phyloP scores from a whole-genome alignment of 92 coral and sea anemone genomes.

The Heteractis magnifica region DNA sequence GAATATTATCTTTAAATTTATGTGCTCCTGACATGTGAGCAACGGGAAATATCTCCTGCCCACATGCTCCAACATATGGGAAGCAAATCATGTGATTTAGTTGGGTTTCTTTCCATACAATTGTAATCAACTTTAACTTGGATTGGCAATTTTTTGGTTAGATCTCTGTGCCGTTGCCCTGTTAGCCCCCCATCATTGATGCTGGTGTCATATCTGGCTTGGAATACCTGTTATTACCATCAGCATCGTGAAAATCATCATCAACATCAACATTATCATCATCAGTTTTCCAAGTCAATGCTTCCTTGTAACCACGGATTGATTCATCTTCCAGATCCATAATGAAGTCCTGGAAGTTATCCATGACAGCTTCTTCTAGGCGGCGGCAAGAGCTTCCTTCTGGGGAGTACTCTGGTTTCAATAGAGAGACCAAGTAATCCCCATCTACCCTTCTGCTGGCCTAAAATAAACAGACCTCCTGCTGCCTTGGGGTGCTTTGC shows the following conservation, averaged over 20 bases:
- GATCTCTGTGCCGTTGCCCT: slow-evolving; percentile 33
- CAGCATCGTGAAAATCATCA: slow-evolving; percentile 23
- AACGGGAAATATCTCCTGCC: slow-evolving; percentile 30
- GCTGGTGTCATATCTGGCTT: slow-evolving; percentile 35
- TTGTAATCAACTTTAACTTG: slow-evolving; percentile 10
- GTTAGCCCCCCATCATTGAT: slow-evolving; percentile 41
- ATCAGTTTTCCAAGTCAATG: slow-evolving; percentile 22
- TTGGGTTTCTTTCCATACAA: slow-evolving; percentile 13
- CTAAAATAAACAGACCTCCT: slow-evolving; percentile 15
- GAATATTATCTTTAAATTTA: slow-evolving; percentile 24
- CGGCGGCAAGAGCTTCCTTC: slow-evolving; percentile 48
- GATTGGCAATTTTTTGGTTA: background rate
- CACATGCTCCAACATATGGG: slow-evolving; percentile 35
- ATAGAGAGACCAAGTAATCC: slow-evolving; percentile 52
- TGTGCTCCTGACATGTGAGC: slow-evolving; percentile 27
- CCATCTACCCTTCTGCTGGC: slow-evolving; percentile 56
- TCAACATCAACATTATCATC: slow-evolving; percentile 18
- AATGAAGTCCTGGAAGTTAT: slow-evolving; percentile 59
- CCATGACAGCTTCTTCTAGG: slow-evolving; percentile 52
- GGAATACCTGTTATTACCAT: slow-evolving; percentile 24
- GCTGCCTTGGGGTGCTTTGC: slow-evolving; percentile 18
- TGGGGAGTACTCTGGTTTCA: slow-evolving; percentile 52
- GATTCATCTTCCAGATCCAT: slow-evolving; percentile 56
- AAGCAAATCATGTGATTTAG: slow-evolving; percentile 34
- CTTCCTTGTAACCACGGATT: slow-evolving; percentile 21